Conservation (phyloP, 64 coral and sea anemone genomes). For the Actinia tenebrosa region DNA sequence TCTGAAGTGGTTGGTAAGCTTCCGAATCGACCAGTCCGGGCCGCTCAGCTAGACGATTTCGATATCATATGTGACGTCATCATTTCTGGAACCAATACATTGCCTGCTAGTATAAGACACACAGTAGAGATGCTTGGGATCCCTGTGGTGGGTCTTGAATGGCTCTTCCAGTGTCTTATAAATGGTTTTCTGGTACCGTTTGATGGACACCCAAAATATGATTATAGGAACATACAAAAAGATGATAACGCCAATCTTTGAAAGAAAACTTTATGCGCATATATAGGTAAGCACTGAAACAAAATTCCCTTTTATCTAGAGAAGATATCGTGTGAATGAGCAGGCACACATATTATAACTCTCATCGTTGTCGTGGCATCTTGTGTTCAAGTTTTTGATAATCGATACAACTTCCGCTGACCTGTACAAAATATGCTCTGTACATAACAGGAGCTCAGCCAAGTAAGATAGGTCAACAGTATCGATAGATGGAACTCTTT, state of each 20-base stretch:
- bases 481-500: too few relatives aligned
- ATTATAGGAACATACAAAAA: slow-evolving; percentile 14
- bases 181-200: slow-evolving; percentile 67
- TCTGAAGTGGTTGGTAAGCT: slow-evolving; percentile 70
- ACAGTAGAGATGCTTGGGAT: slow-evolving; percentile 54
- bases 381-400: too few relatives aligned
- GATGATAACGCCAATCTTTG: not conserved
- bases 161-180: slow-evolving; percentile 90
- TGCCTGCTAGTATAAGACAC: slow-evolving; percentile 52
- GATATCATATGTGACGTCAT: slow-evolving; percentile 74
- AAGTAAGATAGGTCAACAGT: too few relatives aligned
- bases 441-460: too few relatives aligned
- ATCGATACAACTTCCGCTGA: too few relatives aligned
- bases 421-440: too few relatives aligned
- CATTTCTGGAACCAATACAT: slow-evolving; percentile 39
- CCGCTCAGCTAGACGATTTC: slow-evolving; percentile 34
- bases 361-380: too few relatives aligned
- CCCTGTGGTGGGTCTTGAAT: slow-evolving; percentile 81
- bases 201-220: slow-evolving; percentile 71
- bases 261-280: not conserved
- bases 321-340: too few relatives aligned
- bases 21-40: slow-evolving; percentile 54
- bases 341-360: too few relatives aligned
- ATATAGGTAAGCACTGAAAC: not conserved
- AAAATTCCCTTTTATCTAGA: too few relatives aligned